Evolutionary conservation across 2,113 vertebrate genomes (phyloP).

Genomic region (Orcinus orca): DNA sequence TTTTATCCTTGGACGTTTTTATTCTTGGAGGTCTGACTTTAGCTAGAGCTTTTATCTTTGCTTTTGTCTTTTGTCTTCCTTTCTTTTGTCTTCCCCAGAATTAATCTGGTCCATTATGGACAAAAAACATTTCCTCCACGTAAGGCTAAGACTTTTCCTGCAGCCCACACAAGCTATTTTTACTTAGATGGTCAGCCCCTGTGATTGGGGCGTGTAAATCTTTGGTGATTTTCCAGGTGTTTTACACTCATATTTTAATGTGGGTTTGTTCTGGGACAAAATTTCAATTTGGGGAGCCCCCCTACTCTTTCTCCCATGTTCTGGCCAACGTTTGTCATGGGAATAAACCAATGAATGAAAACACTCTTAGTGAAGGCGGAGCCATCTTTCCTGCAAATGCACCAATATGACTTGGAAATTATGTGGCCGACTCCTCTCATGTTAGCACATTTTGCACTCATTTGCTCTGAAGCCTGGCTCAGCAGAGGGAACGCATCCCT

Average conservation of each 20-base stretch:
- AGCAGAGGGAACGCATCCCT: constrained; percentile 54
- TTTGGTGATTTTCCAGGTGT: neutral
- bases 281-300: neutral
- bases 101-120: neutral
- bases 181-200: neutral
- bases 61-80: no score
- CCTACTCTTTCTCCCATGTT: neutral
- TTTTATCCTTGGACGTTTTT: neutral
- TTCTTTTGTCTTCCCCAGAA: neutral
- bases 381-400: neutral
- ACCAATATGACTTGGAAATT: constrained; percentile 22
- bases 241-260: neutral
- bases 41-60: neutral
- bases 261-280: neutral
- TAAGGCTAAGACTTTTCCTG: neutral
- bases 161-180: neutral
- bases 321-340: neutral
- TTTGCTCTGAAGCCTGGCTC: constrained; percentile 54
- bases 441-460: constrained; percentile 47
- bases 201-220: neutral
- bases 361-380: neutral
- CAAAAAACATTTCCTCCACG: neutral
- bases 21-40: neutral
- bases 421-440: constrained; percentile 7
- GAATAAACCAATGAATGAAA: neutral